Evolutionary conservation across 2,797 vertebrate species (phyloP), one percentile per base, ranked within the genome.

Genomic region (Eupleurogrammus muticus): DNA sequence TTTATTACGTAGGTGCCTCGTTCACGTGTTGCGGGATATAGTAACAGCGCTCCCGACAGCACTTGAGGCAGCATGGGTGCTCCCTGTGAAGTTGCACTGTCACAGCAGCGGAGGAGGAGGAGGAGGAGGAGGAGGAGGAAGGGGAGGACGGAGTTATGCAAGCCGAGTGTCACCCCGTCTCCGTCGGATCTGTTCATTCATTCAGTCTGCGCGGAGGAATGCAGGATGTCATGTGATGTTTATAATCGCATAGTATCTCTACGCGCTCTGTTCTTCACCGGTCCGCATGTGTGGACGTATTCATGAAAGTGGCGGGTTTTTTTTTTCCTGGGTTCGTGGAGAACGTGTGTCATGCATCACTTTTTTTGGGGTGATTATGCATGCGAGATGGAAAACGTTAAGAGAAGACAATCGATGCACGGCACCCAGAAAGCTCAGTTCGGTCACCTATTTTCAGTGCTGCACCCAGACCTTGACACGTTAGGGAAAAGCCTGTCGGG

Each of bases 101-200:
- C 80, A 83, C 78, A 69, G 49, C 23, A 40, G 42, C 10, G 42
- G 49, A 60, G 62, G 28, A 71, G 66, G 13, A 16, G 42, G 49
- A 60, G 62, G 28, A 71, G 66, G 13, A 16, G 42, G 49, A 60
- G 62, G 28, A 71, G 66, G 13, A 16, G 42, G 49, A 60, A 59
- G 28, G 70, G 66, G 13, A 16, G 38, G 38, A 28, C 32, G 24
- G 80, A 83, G 87, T 87, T 88, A 77, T 79, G 77, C 81, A 84
- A 83, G 75, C 65, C 57, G 12, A 35, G 1, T 64, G 2, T 59
- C 1, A 36, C 19, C n/a, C n/a, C 6, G 28, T 28, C 28, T 50
- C 11, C 57, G 17, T 17, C 9, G 24, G 11, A 2, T 19, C 44
- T 40, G 17, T 35, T 28, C 62, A 51, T 75, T 79, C 51, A 70